A percentile compares a stretch with the other conserved stretches of the same genome.
phyloP scores from a whole-genome alignment of 1,140 invertebrate species.

The Anoplophora glabripennis region DNA sequence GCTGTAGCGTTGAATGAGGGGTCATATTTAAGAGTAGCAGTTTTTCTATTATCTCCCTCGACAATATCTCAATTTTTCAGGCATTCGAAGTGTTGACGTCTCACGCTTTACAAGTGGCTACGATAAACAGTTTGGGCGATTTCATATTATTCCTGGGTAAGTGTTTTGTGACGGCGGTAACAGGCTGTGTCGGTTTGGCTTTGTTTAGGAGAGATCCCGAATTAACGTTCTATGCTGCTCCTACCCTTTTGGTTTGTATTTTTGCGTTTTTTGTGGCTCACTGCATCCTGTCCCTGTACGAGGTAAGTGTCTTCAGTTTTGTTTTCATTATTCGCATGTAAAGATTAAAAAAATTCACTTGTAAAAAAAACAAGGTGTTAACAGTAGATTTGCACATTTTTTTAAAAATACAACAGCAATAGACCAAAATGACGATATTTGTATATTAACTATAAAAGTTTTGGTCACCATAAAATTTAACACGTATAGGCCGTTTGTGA shows the following conservation, averaged over 20 bases:
- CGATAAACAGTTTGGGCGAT: conserved; percentile 91
- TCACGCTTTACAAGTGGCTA: conserved; percentile 84
- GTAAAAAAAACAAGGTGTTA: no score
- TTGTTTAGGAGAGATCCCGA: conserved; percentile 69
- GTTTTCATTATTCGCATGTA: no score
- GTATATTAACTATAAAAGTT: no score
- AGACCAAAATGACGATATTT: no score
- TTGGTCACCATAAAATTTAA: no score
- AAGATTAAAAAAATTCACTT: no score
- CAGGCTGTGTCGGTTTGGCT: conserved; percentile 69
- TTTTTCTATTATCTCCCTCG: no score
- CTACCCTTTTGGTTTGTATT: conserved; percentile 81
- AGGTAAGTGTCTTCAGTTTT: conserved; percentile 59
- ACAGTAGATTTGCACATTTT: no score
- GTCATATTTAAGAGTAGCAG: no score
- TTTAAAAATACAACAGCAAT: no score
- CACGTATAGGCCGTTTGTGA: no score
- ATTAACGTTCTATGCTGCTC: conserved; percentile 79
- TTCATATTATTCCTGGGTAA: conserved; percentile 93
- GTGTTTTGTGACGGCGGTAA: conserved; percentile 78
- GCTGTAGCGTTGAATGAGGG: no score
- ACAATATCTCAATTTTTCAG: conserved; percentile 52
- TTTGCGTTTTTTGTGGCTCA: conserved; percentile 92
- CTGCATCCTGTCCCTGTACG: conserved; percentile 88
- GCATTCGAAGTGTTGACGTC: conserved; percentile 80